Evolutionary conservation across 2,888 invertebrate genomes (phyloP).

Genomic region (Keiferia lycopersicella): DNA sequence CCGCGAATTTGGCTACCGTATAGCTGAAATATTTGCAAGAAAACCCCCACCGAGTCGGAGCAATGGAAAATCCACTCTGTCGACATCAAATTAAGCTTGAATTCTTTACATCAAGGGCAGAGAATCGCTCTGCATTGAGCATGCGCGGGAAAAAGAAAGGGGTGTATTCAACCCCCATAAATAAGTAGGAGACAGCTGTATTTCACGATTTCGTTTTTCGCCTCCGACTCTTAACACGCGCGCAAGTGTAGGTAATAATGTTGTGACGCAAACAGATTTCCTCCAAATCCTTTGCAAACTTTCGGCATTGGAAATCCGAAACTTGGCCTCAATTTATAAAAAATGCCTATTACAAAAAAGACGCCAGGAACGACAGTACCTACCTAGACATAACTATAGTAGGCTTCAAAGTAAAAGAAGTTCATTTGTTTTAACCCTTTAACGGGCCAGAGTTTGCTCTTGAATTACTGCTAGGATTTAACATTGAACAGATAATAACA

Average conservation of each 20-base stretch:
- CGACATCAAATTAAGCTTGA: constrained; percentile 42
- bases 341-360: no score
- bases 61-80: constrained; percentile 45
- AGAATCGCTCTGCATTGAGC: constrained; percentile 46
- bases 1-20: constrained; percentile 31
- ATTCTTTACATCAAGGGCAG: constrained; percentile 46
- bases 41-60: constrained; percentile 28
- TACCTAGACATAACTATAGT: no score
- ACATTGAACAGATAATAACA: no score
- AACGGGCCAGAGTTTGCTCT: no score
- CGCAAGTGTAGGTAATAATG: constrained; percentile 38
- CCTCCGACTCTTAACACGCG: constrained; percentile 43
- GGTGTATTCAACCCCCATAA: constrained; percentile 29
- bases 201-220: constrained; percentile 40
- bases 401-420: no score
- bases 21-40: constrained; percentile 33
- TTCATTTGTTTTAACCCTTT: no score
- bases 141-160: constrained; percentile 59
- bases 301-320: neutral
- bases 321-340: neutral
- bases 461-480: no score
- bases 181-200: constrained; percentile 44
- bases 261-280: constrained; percentile 28
- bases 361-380: no score
- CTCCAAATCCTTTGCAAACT: constrained; percentile 8